phyloP scores from a whole-genome alignment of 2,888 invertebrate genomes.

The Leptarthrus brevirostris region DNA sequence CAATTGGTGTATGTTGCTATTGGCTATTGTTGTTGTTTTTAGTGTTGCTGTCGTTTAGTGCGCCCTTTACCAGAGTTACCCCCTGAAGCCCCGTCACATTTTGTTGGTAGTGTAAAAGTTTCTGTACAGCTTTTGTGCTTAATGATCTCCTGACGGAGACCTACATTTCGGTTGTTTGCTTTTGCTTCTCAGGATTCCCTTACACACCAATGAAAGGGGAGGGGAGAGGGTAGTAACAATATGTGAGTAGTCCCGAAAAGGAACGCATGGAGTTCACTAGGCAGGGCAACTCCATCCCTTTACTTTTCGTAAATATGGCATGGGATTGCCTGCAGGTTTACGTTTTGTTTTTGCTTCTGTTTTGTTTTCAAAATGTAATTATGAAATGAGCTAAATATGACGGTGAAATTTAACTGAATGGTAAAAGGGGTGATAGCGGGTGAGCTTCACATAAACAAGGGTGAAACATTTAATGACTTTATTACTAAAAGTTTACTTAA shows the following conservation, averaged over 20 bases:
- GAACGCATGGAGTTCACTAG: neutral
- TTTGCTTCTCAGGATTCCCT: neutral
- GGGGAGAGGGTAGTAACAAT: neutral
- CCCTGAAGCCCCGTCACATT: slow-evolving; percentile 1
- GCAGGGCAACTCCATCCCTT: neutral
- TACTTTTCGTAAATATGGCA: too few relatives aligned
- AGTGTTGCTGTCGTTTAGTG: neutral
- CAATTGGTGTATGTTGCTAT: slow-evolving; percentile 25
- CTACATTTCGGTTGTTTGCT: slow-evolving; percentile 25
- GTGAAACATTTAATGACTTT: slow-evolving; percentile 39
- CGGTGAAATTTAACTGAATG: neutral
- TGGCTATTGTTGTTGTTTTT: neutral
- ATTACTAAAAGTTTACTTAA: slow-evolving; percentile 33
- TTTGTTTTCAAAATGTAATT: slow-evolving; percentile 6
- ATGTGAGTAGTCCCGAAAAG: slow-evolving; percentile 14
- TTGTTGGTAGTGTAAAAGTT: slow-evolving; percentile 6
- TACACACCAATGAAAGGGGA: neutral
- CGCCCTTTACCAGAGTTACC: neutral
- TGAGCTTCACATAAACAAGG: neutral
- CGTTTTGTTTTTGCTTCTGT: slow-evolving; percentile 20
- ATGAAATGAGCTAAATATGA: slow-evolving; percentile 30
- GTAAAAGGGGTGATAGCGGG: slow-evolving; percentile 4
- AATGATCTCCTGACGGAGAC: slow-evolving; percentile 11
- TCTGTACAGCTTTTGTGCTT: slow-evolving; percentile 29
- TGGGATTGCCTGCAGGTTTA: neutral